A percentile compares a stretch with the other conserved stretches of the same genome.
phyloP scores from a whole-genome alignment of 2,113 vertebrate genomes.

The Prolemur simus region DNA sequence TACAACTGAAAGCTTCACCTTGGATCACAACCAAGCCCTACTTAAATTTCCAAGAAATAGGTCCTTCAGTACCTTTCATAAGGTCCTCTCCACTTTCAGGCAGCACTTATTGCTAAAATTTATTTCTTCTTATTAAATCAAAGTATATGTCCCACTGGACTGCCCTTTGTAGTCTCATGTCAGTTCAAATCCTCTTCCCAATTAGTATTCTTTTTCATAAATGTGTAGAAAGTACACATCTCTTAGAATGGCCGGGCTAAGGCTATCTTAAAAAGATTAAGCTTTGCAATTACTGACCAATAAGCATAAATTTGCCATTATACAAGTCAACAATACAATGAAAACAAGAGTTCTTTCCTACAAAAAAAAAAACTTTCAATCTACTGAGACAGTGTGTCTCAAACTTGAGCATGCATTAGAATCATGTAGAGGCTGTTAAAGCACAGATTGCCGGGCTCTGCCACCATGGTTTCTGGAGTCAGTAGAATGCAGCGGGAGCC shows the following conservation, averaged over 20 bases:
- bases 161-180: neutral
- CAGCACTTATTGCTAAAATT: neutral
- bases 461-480: neutral
- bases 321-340: neutral
- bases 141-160: neutral
- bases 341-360: neutral
- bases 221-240: neutral
- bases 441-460: neutral
- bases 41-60: neutral
- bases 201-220: neutral
- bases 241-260: neutral
- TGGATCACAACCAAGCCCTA: neutral
- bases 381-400: neutral
- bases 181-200: constrained; percentile 24
- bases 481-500: neutral
- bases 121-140: neutral
- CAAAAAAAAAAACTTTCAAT: neutral
- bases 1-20: neutral
- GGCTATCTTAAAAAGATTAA: neutral
- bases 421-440: neutral
- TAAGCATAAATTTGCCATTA: neutral
- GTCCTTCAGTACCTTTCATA: neutral
- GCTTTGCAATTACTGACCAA: neutral
- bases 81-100: neutral
- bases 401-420: neutral